Evolutionary conservation across 92 coral and sea anemone species (phyloP).

Genomic region (Palythoa caribaeorum): DNA sequence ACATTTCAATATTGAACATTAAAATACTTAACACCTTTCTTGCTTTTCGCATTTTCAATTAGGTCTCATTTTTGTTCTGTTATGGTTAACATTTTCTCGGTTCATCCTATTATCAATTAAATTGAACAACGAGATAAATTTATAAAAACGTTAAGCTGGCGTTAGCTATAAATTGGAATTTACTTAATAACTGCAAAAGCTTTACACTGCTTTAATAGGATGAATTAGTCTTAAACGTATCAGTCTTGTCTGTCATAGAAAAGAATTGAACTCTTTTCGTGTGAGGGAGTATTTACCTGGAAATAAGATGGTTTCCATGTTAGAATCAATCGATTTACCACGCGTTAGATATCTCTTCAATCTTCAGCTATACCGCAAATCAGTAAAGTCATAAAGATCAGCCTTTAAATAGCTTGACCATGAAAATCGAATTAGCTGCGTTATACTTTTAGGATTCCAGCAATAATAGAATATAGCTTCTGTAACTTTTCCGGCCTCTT

Average conservation of each 20-base stretch:
- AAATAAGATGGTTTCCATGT: constrained; percentile 79
- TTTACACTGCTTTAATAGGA: too few species aligned
- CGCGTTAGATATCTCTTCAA: background rate
- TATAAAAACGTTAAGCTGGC: too few species aligned
- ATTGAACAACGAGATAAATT: too few species aligned
- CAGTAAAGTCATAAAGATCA: background rate
- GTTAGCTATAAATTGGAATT: too few species aligned
- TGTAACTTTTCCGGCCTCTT: constrained; percentile 33
- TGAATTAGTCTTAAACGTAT: too few species aligned
- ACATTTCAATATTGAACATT: background rate
- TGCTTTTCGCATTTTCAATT: background rate
- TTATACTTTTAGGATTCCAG: constrained; percentile 29
- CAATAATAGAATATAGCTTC: constrained; percentile 10
- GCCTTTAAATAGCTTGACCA: constrained; percentile 37
- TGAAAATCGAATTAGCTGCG: constrained; percentile 40
- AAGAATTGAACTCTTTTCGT: background rate
- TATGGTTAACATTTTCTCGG: too few species aligned
- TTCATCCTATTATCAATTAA: too few species aligned
- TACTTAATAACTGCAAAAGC: too few species aligned
- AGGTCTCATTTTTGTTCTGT: background rate
- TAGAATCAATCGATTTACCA: background rate
- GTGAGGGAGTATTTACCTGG: constrained; percentile 70
- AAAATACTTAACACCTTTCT: background rate
- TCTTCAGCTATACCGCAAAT: background rate
- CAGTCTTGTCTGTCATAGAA: background rate